phyloP scores from a whole-genome alignment of 2,797 vertebrate genomes.

The Xyrichtys novacula region DNA sequence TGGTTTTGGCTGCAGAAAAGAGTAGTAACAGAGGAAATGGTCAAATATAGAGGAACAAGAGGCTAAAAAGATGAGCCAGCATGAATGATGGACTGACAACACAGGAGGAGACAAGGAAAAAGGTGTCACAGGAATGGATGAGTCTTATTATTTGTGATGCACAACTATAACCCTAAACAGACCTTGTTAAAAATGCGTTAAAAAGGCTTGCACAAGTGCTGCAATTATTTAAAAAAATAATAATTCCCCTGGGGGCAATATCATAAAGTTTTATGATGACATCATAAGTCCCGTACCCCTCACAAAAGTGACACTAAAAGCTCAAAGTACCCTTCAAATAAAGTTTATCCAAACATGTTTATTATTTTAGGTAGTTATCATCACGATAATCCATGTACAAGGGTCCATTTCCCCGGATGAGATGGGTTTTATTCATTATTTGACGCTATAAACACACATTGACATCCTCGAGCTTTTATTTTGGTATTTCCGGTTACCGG shows the following conservation, averaged over 20 bases:
- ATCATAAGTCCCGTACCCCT: background rate
- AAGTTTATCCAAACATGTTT: too few species aligned
- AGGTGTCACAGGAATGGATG: conserved; percentile 3
- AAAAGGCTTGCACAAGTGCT: background rate
- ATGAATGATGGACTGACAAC: conserved; percentile 2
- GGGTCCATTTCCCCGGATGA: too few species aligned
- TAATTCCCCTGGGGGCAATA: background rate
- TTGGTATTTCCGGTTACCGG: too few species aligned
- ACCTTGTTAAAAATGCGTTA: conserved; percentile 1
- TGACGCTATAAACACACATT: too few species aligned
- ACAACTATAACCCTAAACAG: background rate
- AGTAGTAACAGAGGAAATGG: background rate
- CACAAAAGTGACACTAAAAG: too few species aligned
- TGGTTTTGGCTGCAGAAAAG: conserved; percentile 89
- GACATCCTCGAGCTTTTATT: too few species aligned
- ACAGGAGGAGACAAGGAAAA: conserved; percentile 1
- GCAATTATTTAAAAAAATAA: background rate
- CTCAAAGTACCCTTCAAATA: too few species aligned
- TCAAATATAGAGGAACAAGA: background rate
- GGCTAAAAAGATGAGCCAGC: background rate
- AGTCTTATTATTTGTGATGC: background rate
- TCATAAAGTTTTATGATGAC: conserved; percentile 13
- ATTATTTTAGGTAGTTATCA: too few species aligned
- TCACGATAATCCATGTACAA: too few species aligned
- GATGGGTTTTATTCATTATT: too few species aligned